A percentile compares a stretch with the other conserved stretches of the same genome.
phyloP scores from a whole-genome alignment of 2,113 vertebrate genomes.

The Tragelaphus buxtoni region DNA sequence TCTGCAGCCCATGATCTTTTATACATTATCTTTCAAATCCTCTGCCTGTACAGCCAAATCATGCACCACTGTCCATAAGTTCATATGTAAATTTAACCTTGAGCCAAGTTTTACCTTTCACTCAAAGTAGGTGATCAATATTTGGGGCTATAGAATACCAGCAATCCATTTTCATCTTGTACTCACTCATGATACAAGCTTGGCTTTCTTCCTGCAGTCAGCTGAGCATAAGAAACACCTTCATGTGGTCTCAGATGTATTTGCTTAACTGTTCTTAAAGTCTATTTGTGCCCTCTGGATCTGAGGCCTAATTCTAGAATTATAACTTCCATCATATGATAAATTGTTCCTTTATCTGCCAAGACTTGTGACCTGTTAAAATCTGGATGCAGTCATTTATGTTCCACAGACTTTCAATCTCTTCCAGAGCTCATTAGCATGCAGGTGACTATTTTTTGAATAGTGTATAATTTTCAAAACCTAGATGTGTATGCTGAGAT shows the following conservation, averaged over 20 bases:
- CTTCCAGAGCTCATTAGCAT: background rate
- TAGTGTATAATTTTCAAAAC: background rate
- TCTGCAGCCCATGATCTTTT: background rate
- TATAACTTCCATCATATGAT: background rate
- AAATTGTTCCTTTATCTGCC: background rate
- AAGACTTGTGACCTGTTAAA: background rate
- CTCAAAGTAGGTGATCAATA: background rate
- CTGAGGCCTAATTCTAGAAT: background rate
- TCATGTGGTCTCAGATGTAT: background rate
- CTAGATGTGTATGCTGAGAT: background rate
- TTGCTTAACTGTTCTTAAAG: background rate
- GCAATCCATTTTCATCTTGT: background rate
- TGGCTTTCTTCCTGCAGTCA: background rate
- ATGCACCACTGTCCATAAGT: background rate
- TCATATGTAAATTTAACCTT: background rate
- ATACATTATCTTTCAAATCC: background rate
- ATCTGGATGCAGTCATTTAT: background rate
- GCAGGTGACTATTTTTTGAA: background rate
- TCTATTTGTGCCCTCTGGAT: background rate
- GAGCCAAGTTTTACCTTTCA: background rate
- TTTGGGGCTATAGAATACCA: background rate
- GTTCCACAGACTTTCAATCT: background rate
- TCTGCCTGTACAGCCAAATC: background rate
- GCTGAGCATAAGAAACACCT: background rate
- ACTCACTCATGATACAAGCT: background rate